phyloP scores from a whole-genome alignment of 2,888 invertebrate genomes.

The Xanthia togata region DNA sequence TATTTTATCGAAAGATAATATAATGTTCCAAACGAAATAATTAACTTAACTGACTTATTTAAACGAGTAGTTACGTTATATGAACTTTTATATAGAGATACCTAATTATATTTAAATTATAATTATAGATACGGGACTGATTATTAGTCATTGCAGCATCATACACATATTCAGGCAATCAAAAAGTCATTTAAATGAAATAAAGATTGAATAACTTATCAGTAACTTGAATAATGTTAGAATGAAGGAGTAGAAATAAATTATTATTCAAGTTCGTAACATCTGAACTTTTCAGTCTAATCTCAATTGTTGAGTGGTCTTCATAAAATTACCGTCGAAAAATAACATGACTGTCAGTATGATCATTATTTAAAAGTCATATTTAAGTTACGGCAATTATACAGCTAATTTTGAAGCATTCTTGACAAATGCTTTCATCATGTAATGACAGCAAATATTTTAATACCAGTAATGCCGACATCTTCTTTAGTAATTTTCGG shows the following conservation, averaged over 20 bases:
- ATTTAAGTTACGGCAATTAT: background rate
- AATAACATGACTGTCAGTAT: background rate
- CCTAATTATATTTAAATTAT: background rate
- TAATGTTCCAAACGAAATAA: too few species aligned
- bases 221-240: conserved; percentile 24
- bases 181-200: background rate
- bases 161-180: background rate
- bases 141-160: background rate
- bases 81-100: background rate
- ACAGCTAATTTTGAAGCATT: background rate
- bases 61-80: background rate
- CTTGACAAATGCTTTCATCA: conserved; percentile 14
- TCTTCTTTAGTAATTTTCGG: background rate
- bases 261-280: conserved; percentile 17
- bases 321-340: background rate
- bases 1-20: background rate
- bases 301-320: conserved; percentile 11
- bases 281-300: conserved; percentile 29
- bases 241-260: conserved; percentile 10
- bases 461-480: background rate
- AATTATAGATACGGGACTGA: background rate
- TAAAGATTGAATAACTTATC: background rate
- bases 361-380: conserved; percentile 19
- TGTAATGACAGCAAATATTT: background rate
- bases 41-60: background rate